Base-by-base conservation (phyloP, 2,113 vertebrate species). In the Leptodactylus fuscus region DNA sequence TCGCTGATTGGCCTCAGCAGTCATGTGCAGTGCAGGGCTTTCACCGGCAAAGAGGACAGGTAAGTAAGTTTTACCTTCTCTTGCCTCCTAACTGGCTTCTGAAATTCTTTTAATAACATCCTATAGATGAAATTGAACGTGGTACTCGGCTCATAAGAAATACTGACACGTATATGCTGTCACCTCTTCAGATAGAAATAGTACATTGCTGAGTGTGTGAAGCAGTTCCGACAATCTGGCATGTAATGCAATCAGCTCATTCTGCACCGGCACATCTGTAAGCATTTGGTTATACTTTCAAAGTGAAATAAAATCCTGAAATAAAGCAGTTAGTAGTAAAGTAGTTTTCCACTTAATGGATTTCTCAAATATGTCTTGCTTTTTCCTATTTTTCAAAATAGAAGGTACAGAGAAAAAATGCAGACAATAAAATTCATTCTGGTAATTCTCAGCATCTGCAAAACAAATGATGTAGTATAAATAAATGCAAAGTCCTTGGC, bases 401-500 rank as follows among this genome's bases (percentile, higher is more conserved):
- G 78, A 81, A 65, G 55, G 58, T 44, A 60, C 18, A 44, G 22
- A 65, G 15, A 78, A 46, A n/a, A 55, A 65, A 62, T 41, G 32
- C 29, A 24, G 53, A 81, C 78, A 62, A 60, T 65, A 81, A 41
- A 62, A 62, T 78, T 36, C 55, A 62, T 81, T 81, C 78, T 60
- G 78, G 78, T 81, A 62, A 58, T 38, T 65, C 58, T 36, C 55
- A 62, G 38, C 55, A 81, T 62, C 78, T 81, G 78, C 55, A 81
- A 81, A 81, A 44, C 78, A 81, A 65, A 81, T 81, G 22, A 81
- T 81, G 55, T 62, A 81, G 58, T 62, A 46, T 44, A 65, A 62
- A 81, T 81, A 81, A 62, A 81, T 81, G n/a, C 55, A 81, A 81
- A 81, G 78, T 81, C 36, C 34, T 81, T 81, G 78, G 55, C 78